Evolutionary conservation across 2,888 invertebrate genomes (phyloP), one percentile per base, ranked within the genome.

Genomic region (Acanthosoma haemorrhoidale): DNA sequence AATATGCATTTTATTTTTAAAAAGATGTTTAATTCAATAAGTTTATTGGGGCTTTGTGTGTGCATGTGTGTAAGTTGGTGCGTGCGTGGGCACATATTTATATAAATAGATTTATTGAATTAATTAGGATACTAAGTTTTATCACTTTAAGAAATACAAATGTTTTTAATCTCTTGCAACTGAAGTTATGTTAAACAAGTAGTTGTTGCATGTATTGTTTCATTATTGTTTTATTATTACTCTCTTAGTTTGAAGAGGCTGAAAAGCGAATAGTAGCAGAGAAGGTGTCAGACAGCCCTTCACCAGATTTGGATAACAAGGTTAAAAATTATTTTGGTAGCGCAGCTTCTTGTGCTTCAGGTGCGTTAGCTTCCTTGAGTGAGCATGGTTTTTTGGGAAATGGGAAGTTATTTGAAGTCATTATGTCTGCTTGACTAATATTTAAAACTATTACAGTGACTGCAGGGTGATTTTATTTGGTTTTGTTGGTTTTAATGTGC

Each of bases 271-370:
- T 21, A 38, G 63, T 16, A 16, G 21, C 21, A 38, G 63, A 38
- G 38, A 13, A 43, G 15, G 36, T 63, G 38, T 38, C 63, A 6
- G 39, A 63, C 63, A 38, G 3, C 21, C 34, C 36, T 59, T 34
- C 59, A 8, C n/a, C 63, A 25, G 25, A 21, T 63, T 63, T 25
- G 63, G 63, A 63, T 63, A 18, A 38, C 38, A 63, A 63, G 63
- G 63, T 63, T 63, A 63, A 21, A 63, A 63, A 63, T 63, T 39
- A 63, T 38, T 63, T 38, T 63, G 38, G 25, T 32, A 32, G 38
- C 25, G 25, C 39, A 32, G 63, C 63, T 63, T 63, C 25, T 63
- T 63, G 63, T 63, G 39, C 63, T 63, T 36, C 63, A 63, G 63
- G 63, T 63, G 63, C 63, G 63, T 38, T 38, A 25, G 36, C 38